Percentiles rank a stretch among this genome's conserved stretches.
phyloP scores from a whole-genome alignment of 2,797 vertebrate genomes.

The Myripristis jacobus region DNA sequence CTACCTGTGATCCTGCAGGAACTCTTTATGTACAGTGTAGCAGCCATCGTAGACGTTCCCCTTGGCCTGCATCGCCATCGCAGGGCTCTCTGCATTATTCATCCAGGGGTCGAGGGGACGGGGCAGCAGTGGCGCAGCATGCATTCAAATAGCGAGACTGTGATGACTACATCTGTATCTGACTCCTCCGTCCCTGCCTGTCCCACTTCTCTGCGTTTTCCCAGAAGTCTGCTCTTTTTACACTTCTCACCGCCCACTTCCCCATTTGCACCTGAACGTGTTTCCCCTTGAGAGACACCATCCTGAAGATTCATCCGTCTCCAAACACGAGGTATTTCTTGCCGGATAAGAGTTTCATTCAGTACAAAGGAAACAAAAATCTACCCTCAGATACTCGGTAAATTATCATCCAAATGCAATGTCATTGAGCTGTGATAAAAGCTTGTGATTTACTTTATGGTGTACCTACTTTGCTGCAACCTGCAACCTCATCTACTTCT shows the following conservation, averaged over 20 bases:
- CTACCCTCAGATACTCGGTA: too few species aligned
- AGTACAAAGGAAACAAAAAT: not conserved
- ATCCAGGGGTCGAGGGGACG: not conserved
- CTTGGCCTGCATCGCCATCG: not conserved
- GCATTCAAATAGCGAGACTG: slow-evolving; percentile 4
- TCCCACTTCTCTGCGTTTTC: not conserved
- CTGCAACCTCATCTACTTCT: too few species aligned
- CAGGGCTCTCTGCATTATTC: not conserved
- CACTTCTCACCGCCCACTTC: too few species aligned
- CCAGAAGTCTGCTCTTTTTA: not conserved
- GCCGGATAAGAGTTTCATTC: not conserved
- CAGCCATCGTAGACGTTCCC: not conserved
- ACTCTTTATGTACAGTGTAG: not conserved
- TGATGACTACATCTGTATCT: not conserved
- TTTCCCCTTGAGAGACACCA: not conserved
- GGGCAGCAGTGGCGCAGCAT: not conserved
- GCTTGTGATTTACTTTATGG: too few species aligned
- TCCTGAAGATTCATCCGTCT: not conserved
- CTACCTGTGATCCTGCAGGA: slow-evolving; percentile 59
- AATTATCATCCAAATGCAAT: too few species aligned
- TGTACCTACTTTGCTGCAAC: too few species aligned
- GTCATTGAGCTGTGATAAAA: too few species aligned
- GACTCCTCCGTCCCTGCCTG: not conserved
- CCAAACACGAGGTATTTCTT: not conserved
- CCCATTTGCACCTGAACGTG: not conserved